Conservation (phyloP, 2,113 vertebrate species). For the Progne subis region DNA sequence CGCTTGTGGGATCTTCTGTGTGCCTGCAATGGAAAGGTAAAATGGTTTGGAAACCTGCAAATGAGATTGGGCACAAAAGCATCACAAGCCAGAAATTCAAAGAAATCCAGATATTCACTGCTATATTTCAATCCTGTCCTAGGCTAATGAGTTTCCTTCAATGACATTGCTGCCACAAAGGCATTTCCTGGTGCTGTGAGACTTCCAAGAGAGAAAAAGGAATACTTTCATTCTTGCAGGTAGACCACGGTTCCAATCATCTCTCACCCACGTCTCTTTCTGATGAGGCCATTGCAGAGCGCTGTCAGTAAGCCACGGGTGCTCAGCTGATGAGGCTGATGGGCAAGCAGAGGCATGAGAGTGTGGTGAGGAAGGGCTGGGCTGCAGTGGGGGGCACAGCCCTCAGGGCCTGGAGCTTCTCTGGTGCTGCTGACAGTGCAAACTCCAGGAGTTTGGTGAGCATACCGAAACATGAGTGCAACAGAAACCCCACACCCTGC, state of each 20-base stretch:
- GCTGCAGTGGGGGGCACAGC: not conserved
- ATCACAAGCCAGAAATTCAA: not conserved
- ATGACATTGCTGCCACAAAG: not conserved
- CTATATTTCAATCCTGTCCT: not conserved
- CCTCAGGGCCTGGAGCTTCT: not conserved
- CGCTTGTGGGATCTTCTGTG: not conserved
- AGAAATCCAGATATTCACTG: not conserved
- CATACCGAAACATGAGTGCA: fast-evolving
- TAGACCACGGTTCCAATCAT: not conserved
- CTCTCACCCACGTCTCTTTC: not conserved
- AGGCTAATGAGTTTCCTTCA: not conserved
- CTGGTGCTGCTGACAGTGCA: not conserved
- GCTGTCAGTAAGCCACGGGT: too few relatives aligned
- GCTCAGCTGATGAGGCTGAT: not conserved
- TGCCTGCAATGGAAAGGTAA: not conserved
- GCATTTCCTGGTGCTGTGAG: not conserved
- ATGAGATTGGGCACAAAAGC: not conserved
- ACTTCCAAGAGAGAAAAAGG: not conserved
- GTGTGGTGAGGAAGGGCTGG: not conserved
- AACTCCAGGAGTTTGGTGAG: not conserved
- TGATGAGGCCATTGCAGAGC: not conserved
- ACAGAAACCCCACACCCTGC: not conserved
- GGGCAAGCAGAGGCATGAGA: not conserved
- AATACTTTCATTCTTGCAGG: not conserved
- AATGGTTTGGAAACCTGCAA: not conserved